phyloP scores from a whole-genome alignment of 2,797 vertebrate genomes.

The Pantherophis vulpinus region DNA sequence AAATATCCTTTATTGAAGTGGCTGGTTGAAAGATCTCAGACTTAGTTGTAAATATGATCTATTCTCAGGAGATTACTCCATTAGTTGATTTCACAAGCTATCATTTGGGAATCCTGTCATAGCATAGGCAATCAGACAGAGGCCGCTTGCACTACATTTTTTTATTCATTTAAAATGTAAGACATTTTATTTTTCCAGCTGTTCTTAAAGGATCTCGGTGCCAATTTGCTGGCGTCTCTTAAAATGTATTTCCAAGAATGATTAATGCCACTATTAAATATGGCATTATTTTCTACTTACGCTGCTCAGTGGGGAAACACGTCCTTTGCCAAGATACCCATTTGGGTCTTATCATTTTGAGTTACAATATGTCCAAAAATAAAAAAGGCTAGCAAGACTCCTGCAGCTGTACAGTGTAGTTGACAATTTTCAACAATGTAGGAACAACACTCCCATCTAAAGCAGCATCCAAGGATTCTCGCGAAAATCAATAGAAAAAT shows the following conservation, averaged over 20 bases:
- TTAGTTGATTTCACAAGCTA: not conserved
- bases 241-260: not conserved
- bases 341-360: not conserved
- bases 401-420: not conserved
- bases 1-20: not conserved
- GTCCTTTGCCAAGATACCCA: not conserved
- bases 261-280: not conserved
- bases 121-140: not conserved
- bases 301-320: not conserved
- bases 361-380: not conserved
- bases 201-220: not conserved
- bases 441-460: not conserved
- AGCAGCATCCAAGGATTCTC: not conserved
- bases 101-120: not conserved
- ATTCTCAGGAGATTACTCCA: not conserved
- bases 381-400: not conserved
- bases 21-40: not conserved
- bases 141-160: not conserved
- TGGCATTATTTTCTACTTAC: not conserved
- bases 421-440: not conserved
- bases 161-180: not conserved
- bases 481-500: not conserved
- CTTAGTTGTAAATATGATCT: not conserved
- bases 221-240: not conserved
- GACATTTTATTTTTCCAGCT: not conserved